Evolutionary conservation across 2,113 vertebrate genomes (phyloP).

Genomic region (Delphinus delphis): DNA sequence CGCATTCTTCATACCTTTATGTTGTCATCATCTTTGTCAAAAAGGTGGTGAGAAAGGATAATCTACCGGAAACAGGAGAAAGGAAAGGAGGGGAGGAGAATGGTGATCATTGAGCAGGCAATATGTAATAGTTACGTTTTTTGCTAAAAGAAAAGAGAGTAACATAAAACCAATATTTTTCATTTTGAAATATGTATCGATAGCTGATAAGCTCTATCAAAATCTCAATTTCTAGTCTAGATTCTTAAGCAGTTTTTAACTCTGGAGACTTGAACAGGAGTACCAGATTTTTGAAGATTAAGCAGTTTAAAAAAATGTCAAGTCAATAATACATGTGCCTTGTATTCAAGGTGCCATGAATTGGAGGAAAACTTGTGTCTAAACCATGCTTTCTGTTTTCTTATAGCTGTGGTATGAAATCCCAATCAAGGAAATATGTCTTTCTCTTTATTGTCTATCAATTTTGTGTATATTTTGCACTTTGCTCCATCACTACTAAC

Average conservation of each 20-base stretch:
- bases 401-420: neutral
- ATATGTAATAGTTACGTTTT: neutral
- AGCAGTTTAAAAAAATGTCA: neutral
- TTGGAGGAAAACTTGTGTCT: neutral
- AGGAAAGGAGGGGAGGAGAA: neutral
- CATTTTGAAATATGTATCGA: neutral
- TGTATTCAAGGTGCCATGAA: neutral
- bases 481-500: neutral
- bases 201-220: neutral
- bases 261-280: neutral
- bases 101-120: neutral
- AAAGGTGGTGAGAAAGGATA: neutral
- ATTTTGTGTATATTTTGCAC: neutral
- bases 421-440: neutral
- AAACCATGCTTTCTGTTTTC: neutral
- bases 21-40: neutral
- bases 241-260: neutral
- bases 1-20: neutral
- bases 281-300: constrained; percentile 26
- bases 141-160: neutral
- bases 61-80: neutral
- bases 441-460: neutral
- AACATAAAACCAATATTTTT: neutral
- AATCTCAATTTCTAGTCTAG: neutral
- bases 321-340: neutral